Percentiles rank a stretch among this genome's conserved stretches.
phyloP scores from a whole-genome alignment of 2,888 invertebrate genomes.

The Mimas tiliae region DNA sequence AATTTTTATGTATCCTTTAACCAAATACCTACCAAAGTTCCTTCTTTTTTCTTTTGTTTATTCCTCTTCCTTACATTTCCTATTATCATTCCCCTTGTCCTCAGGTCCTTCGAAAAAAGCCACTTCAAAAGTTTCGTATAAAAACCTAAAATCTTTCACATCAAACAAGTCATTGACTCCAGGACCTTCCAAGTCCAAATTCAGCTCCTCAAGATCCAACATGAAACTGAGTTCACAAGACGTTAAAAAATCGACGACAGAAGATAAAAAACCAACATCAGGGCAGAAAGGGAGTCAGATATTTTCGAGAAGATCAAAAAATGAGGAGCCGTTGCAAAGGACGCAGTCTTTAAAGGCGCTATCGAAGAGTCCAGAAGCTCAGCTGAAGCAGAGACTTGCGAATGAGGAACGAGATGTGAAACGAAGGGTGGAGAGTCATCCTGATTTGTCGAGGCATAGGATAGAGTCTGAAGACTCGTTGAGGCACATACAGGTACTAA shows the following conservation, averaged over 20 bases:
- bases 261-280: conserved; percentile 1
- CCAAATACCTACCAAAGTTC: neutral
- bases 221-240: neutral
- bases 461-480: conserved; percentile 17
- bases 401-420: conserved; percentile 6
- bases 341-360: conserved; percentile 6
- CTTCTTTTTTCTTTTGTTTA: neutral
- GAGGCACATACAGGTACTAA: conserved; percentile 13
- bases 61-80: neutral
- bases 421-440: conserved; percentile 2
- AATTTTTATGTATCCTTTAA: neutral
- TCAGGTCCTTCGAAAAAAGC: conserved; percentile 23
- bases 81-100: conserved; percentile 3
- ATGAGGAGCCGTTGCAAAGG: neutral
- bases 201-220: neutral
- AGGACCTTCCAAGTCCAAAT: neutral
- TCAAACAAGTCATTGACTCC: neutral
- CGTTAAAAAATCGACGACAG: neutral
- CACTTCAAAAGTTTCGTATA: neutral
- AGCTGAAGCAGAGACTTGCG: conserved; percentile 2
- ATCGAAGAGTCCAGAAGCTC: conserved; percentile 9
- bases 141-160: neutral
- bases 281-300: conserved; percentile 7
- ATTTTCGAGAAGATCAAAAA: neutral
- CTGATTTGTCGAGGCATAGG: conserved; percentile 14